phyloP scores from a whole-genome alignment of 2,113 vertebrate species.

The Albula goreensis region DNA sequence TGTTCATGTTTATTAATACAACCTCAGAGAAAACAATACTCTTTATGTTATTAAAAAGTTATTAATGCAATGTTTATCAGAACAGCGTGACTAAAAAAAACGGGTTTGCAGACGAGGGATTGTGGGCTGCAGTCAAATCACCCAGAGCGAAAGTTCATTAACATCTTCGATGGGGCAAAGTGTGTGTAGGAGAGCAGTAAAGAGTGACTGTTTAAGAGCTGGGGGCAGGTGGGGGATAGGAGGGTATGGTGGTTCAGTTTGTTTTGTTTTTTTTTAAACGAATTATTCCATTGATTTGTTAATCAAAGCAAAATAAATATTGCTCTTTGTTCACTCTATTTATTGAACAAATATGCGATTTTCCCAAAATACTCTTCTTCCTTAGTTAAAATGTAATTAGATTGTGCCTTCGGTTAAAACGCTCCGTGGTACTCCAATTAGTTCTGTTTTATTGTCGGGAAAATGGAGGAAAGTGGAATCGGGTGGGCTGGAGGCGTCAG shows the following conservation, averaged over 20 bases:
- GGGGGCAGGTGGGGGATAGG: too few relatives aligned
- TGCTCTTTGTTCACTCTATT: conserved; percentile 77
- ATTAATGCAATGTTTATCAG: conserved; percentile 72
- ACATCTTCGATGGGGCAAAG: conserved; percentile 31
- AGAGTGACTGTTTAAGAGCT: conserved; percentile 9
- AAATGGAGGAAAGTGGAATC: conserved; percentile 49
- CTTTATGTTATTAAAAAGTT: conserved; percentile 74
- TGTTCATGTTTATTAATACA: conserved; percentile 81
- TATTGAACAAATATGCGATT: conserved; percentile 73
- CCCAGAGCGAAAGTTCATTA: conserved; percentile 43
- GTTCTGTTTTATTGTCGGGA: conserved; percentile 69
- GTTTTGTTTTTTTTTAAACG: conserved; percentile 61
- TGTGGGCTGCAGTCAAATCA: conserved; percentile 37
- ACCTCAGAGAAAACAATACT: conserved; percentile 76
- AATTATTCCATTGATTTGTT: conserved; percentile 70
- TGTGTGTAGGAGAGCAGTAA: conserved; percentile 18
- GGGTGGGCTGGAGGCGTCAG: conserved; percentile 64
- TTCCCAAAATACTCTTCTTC: conserved; percentile 76
- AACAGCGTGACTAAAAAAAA: conserved; percentile 41
- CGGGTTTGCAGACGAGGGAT: conserved; percentile 22
- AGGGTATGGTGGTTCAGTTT: not conserved
- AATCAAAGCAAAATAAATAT: conserved; percentile 81
- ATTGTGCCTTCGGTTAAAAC: conserved; percentile 81
- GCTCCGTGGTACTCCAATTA: conserved; percentile 76
- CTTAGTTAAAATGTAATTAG: conserved; percentile 79